Evolutionary conservation across 2,113 vertebrate species (phyloP), one percentile per base, ranked within the genome.

Genomic region (Corythornis cristatus): DNA sequence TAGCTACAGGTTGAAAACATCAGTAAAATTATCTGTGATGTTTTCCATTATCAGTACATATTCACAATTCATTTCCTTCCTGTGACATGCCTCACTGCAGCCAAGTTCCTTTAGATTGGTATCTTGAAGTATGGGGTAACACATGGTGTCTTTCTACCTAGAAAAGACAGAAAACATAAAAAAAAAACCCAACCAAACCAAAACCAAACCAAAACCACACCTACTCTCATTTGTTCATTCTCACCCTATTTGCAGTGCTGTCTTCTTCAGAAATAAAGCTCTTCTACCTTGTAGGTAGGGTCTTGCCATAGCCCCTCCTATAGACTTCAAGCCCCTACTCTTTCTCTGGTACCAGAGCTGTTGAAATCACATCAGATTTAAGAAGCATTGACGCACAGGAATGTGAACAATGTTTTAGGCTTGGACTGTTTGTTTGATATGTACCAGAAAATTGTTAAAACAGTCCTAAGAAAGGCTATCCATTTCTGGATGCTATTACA

Each of bases 81-180:
- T 64, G 43, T 5, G 7, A 62, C n/a, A 72, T 28, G 11, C 13
- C 33, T 88, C 70, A 42, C 54, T 57, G 9, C 9, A 22, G 58
- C 22, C 26, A 80, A 54, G 62, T 37, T 87, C 29, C 33, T 79
- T 86, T 45, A 65, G n/a, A 53, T 6, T 25, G 50, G 53, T 22
- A 65, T 28, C 42, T 45, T 9, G 0, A 54, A 68, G 45, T 29
- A 33, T 8, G 14, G 10, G 11, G 17, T 42, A 65, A 31, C 0
- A 0, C 37, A 31, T 8, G 53, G 10, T 16, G 22, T 26, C 13
- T 68, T 40, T 26, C n/a, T 37, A 5, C 23, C 5, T 8, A 28
- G 13, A 46, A 35, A 5, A 42, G 28, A 6, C 45, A 73, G 33
- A 48, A 66, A 37, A 71, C 7, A 53, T 18, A 21, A 12, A 20